Percentiles rank a stretch among this genome's conserved stretches.
Conservation (phyloP, 2,113 vertebrate species). For the Ia io region DNA sequence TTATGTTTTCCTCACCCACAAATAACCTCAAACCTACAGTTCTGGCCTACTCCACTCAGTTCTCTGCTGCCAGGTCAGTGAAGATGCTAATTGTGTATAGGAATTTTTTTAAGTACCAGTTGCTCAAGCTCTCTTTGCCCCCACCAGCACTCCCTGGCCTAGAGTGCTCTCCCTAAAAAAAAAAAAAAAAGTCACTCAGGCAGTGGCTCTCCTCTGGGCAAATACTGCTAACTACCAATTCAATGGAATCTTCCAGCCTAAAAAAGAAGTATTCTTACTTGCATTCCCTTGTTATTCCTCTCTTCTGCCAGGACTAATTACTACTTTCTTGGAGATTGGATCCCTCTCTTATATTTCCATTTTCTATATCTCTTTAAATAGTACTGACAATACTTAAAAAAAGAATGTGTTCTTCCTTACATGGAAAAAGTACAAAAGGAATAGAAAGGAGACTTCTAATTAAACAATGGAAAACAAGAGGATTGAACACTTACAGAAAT, state of each 20-base stretch:
- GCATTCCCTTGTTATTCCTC: background rate
- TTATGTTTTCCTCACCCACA: background rate
- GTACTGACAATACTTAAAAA: background rate
- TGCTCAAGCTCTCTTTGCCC: background rate
- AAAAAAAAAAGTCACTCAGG: background rate
- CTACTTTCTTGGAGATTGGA: background rate
- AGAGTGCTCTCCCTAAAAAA: background rate
- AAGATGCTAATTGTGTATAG: background rate
- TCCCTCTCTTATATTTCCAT: constrained; percentile 4
- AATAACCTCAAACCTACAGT: background rate
- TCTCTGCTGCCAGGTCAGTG: background rate
- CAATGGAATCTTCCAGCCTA: background rate
- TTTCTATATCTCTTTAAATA: constrained; percentile 35
- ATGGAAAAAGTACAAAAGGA: constrained; percentile 10
- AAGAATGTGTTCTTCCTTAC: background rate
- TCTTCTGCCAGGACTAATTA: background rate
- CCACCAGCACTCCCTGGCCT: background rate
- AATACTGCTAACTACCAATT: background rate
- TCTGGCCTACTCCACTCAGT: background rate
- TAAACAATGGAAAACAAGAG: background rate
- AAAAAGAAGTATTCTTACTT: background rate
- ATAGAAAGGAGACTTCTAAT: background rate
- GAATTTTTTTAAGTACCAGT: background rate
- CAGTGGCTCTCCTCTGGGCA: background rate
- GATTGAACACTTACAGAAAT: background rate